Base-by-base conservation (phyloP, 1,140 invertebrate genomes). In the Reticulitermes speratus region DNA sequence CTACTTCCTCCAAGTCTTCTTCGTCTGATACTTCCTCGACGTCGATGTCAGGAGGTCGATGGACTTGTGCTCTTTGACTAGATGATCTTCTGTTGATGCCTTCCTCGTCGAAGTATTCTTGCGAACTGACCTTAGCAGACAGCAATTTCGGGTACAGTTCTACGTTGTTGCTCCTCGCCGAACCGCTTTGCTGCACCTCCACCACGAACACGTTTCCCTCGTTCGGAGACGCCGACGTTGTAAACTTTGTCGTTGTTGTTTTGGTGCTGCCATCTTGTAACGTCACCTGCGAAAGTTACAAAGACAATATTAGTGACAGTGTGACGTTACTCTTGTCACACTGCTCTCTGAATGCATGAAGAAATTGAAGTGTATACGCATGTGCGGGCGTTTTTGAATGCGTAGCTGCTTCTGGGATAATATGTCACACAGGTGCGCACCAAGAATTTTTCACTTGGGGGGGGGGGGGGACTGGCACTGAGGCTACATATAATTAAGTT, bases 171-270 rank as follows among this genome's bases (percentile, higher is more conserved):
- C 44, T 52, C 11, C 83, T 14, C 59, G 83, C 44, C 9, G 45
- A n/a, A 14, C 83, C 83, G 12, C 91, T 92, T 88, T 93, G 93
- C 88, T 93, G 93, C 0, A 96, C 95, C 88, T 96, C 95, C 7
- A 96, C 95, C 3, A 96, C 95, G 87, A 96, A 96, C 44, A 96
- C 95, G n/a, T 32, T 55, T 83, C 84, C 84, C 52, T 86, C 48
- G 82, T 86, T 45, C 45, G 86, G 86, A 25, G 86, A 86, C 44
- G 82, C 44, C 55, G 86, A 84, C 30, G 86, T 52, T 12, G 75
- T 95, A 95, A 86, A 95, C 94, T 90, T 95, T 94, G 88, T 95
- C 94, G 69, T 91, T 88, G 81, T 89, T 90, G 85, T 89, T 90
- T 86, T 88, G 88, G 86, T 87, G 25, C 89, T 90, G 86, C 88